Base-by-base conservation (phyloP, 2,888 invertebrate genomes). In the Drosophila nr. perissopoda region DNA sequence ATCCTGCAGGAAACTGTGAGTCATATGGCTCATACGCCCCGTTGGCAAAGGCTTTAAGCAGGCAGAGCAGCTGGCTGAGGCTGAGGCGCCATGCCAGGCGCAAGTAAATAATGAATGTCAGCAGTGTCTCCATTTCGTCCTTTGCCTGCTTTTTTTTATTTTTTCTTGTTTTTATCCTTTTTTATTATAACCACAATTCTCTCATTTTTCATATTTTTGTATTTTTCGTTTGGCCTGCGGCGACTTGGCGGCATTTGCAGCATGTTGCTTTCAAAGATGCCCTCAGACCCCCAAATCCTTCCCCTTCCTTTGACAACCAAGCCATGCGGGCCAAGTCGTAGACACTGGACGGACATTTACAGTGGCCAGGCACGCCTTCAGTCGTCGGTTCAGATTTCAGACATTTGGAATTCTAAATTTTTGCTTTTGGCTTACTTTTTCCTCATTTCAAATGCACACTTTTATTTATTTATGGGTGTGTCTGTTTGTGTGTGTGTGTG, bases 21-120 rank as follows among this genome's bases (percentile, higher is more conserved):
- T 75, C 87, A 75, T 51, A 66, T 68, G 58, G 60, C 84, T 74
- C 83, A 86, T 86, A 83, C 89, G 84, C 83, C 72, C 60, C 71
- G 89, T 89, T 78, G 73, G 65, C 76, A 71, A 56, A 40, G 42
- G 40, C 21, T 58, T 33, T 51, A 56, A 33, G 10, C 48, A 31
- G 16, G 34, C 40, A 33, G 34, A 51, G 53, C 40, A 40, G 52
- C 54, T 51, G 49, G 53, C 62, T 52, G 11, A 31, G 45, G 54
- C 61, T 63, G 45, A 2, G 31, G 38, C 31, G 58, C 59, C 48
- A 62, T 36, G 36, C 68, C 62, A 53, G 59, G 62, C 80, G 59
- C 69, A 82, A 76, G 82, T 73, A 48, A 69, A 67, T 63, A 76
- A 84, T 89, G 87, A 84, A 89, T 83, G 89, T 83, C 87, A 80